phyloP scores from a whole-genome alignment of 2,888 invertebrate species.

The Rapana venosa region DNA sequence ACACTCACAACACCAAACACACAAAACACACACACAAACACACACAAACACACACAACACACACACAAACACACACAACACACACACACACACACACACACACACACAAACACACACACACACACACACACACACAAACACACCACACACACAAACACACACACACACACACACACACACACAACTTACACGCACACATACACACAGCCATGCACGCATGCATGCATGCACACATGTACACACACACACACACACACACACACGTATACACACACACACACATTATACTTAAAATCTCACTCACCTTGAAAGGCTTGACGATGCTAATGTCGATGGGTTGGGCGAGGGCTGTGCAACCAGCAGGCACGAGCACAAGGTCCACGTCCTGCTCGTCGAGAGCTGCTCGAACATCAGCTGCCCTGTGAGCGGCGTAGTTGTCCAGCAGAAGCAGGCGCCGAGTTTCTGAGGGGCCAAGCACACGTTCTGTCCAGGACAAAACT shows the following conservation, averaged over 20 bases:
- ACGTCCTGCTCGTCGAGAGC: slow-evolving; percentile 26
- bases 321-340: slow-evolving; percentile 34
- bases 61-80: too few species aligned
- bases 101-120: too few species aligned
- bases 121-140: neutral
- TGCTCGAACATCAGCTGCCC: neutral
- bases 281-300: neutral
- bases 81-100: too few species aligned
- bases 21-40: too few species aligned
- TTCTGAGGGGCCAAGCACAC: slow-evolving; percentile 25
- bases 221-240: neutral
- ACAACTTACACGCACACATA: too few species aligned
- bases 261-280: slow-evolving; percentile 18
- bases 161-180: neutral
- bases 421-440: slow-evolving; percentile 10
- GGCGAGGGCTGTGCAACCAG: slow-evolving; percentile 32
- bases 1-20: too few species aligned
- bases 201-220: too few species aligned
- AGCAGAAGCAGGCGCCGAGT: slow-evolving; percentile 23
- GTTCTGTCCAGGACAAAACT: slow-evolving; percentile 11
- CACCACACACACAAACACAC: too few species aligned
- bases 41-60: too few species aligned
- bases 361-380: slow-evolving; percentile 29
- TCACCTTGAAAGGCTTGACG: slow-evolving; percentile 29
- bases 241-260: neutral